phyloP scores from a whole-genome alignment of 2,797 vertebrate species.

The Leuciscus waleckii region DNA sequence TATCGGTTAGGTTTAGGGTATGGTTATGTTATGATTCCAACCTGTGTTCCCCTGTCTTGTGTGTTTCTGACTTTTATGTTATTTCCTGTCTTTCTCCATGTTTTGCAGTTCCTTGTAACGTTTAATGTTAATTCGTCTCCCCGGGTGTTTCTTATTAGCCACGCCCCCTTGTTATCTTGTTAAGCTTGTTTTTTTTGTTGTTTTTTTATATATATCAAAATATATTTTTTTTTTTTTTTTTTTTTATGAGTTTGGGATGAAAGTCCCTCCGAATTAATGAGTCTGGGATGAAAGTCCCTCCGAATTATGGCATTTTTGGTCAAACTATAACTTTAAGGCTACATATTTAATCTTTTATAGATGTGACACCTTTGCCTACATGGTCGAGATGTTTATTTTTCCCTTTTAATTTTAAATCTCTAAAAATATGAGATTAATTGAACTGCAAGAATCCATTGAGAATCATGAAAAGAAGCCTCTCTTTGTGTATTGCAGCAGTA shows the following conservation, averaged over 20 bases:
- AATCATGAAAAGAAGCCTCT: slow-evolving; percentile 43
- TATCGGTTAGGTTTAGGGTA: background rate
- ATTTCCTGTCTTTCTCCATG: too few species aligned
- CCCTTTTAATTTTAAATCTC: background rate
- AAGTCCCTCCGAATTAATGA: background rate
- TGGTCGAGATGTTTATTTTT: background rate
- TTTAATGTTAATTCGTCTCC: too few species aligned
- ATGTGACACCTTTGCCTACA: background rate
- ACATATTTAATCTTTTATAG: background rate
- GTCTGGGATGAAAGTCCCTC: background rate
- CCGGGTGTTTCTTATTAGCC: too few species aligned
- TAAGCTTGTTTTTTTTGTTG: too few species aligned
- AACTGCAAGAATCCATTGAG: slow-evolving; percentile 8
- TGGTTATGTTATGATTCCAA: background rate
- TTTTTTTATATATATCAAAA: too few species aligned
- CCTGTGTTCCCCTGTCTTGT: too few species aligned
- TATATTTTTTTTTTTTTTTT: background rate
- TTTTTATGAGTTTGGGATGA: background rate
- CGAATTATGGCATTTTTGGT: background rate
- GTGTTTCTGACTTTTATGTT: too few species aligned
- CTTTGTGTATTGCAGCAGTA: slow-evolving; percentile 66
- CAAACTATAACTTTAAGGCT: background rate
- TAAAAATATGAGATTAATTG: slow-evolving; percentile 21
- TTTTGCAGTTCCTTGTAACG: too few species aligned
- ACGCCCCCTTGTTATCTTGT: too few species aligned